A percentile compares a stretch with the other conserved stretches of the same genome.
Evolutionary conservation across 2,888 invertebrate species (phyloP).

Genomic region (Thumatha senex): DNA sequence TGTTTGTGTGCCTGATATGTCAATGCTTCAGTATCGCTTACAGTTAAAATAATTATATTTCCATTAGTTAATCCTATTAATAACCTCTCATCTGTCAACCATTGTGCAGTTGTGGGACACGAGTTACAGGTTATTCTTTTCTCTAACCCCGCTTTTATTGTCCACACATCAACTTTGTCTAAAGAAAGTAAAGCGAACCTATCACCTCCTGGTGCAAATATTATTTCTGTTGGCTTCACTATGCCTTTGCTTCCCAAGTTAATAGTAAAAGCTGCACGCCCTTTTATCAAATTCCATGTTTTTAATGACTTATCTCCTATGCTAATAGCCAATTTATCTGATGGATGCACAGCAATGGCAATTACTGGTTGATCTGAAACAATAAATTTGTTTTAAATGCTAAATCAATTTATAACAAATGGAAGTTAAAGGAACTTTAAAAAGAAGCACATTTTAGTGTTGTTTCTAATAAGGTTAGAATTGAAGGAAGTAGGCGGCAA

Average conservation of each 20-base stretch:
- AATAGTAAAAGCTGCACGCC: slow-evolving; percentile 94
- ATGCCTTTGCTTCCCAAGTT: slow-evolving; percentile 89
- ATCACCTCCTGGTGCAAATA: slow-evolving; percentile 91
- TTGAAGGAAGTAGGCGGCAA: no score
- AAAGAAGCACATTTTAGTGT: no score
- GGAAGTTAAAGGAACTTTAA: no score
- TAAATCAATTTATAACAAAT: no score
- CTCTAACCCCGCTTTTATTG: slow-evolving; percentile 89
- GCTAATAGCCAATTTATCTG: slow-evolving; percentile 94
- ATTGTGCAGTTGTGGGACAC: slow-evolving; percentile 88
- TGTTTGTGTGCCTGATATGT: slow-evolving; percentile 83
- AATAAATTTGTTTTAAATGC: no score
- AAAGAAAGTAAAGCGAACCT: slow-evolving; percentile 90
- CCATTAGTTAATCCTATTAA: slow-evolving; percentile 91
- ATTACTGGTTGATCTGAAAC: slow-evolving; percentile 86
- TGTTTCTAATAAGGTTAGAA: no score
- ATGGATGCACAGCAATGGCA: slow-evolving; percentile 92
- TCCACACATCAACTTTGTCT: slow-evolving; percentile 90
- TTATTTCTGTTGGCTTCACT: slow-evolving; percentile 74
- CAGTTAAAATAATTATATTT: slow-evolving; percentile 83
- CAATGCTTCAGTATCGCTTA: slow-evolving; percentile 75
- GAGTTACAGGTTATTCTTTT: slow-evolving; percentile 86
- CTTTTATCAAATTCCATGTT: slow-evolving; percentile 98
- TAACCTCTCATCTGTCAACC: slow-evolving; percentile 85
- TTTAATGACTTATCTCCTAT: slow-evolving; percentile 93